Percentiles rank a stretch among this genome's conserved stretches.
Evolutionary conservation across 2,113 vertebrate species (phyloP).

Genomic region (Myotis yumanensis): DNA sequence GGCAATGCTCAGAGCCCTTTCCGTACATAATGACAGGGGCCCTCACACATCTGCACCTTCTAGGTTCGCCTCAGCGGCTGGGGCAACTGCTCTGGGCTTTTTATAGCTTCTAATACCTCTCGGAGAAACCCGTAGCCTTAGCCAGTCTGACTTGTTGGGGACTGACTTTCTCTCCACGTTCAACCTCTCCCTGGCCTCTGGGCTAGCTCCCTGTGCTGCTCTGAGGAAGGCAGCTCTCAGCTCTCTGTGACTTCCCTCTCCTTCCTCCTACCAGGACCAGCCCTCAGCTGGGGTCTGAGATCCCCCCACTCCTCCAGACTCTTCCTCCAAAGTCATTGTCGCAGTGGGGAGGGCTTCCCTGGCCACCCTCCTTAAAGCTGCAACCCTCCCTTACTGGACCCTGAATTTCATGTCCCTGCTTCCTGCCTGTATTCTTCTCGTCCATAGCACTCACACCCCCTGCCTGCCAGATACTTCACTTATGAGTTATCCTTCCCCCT

Average conservation of each 20-base stretch:
- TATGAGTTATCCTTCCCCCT: neutral
- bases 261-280: neutral
- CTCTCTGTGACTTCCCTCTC: rapidly evolving
- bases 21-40: neutral
- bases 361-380: neutral
- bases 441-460: neutral
- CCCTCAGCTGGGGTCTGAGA: neutral
- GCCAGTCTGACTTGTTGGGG: neutral
- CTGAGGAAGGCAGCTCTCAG: too few relatives aligned
- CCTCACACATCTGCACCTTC: neutral
- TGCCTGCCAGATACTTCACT: neutral
- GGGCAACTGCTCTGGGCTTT: neutral
- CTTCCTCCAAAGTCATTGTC: neutral
- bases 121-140: neutral
- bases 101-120: neutral
- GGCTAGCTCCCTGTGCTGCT: neutral
- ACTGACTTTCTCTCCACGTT: neutral
- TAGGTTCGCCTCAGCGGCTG: neutral
- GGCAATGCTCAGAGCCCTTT: slow-evolving; percentile 29
- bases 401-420: neutral
- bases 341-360: neutral
- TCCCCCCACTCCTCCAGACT: neutral
- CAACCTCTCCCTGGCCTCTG: neutral
- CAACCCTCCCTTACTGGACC: neutral
- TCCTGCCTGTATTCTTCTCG: neutral